Evolutionary conservation across 2,113 vertebrate genomes (phyloP).

Genomic region (Jaculus jaculus): DNA sequence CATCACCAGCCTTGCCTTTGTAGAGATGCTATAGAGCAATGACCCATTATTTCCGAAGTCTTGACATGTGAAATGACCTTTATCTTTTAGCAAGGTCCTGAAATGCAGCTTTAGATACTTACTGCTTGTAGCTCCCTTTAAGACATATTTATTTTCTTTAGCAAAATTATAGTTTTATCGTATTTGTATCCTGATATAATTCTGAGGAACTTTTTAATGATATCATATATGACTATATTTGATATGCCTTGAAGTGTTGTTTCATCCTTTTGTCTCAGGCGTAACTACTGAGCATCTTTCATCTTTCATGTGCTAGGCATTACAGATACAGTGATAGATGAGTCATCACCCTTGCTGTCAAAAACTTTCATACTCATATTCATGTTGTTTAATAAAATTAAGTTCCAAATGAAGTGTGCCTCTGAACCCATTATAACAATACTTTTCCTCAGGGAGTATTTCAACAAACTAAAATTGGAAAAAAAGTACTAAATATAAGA

Average conservation of each 20-base stretch:
- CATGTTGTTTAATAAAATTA: background rate
- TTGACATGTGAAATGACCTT: background rate
- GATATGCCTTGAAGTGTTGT: background rate
- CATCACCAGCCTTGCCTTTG: background rate
- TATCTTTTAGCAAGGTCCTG: background rate
- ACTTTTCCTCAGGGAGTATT: background rate
- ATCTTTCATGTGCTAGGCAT: background rate
- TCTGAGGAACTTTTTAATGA: background rate
- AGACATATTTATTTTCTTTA: background rate
- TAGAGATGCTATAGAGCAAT: background rate
- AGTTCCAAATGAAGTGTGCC: background rate
- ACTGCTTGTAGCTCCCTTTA: background rate
- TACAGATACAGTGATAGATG: background rate
- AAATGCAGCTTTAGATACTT: background rate
- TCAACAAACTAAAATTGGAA: background rate
- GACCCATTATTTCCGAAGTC: background rate
- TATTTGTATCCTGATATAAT: background rate
- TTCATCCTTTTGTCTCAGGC: background rate
- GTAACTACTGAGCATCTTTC: background rate
- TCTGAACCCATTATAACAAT: background rate
- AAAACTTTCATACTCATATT: background rate
- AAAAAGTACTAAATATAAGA: background rate
- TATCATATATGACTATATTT: background rate
- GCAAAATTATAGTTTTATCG: background rate
- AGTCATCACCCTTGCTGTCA: background rate